Evolutionary conservation across 2,888 invertebrate genomes (phyloP), one percentile per base, ranked within the genome.

Genomic region (Pseudococcus longispinus): DNA sequence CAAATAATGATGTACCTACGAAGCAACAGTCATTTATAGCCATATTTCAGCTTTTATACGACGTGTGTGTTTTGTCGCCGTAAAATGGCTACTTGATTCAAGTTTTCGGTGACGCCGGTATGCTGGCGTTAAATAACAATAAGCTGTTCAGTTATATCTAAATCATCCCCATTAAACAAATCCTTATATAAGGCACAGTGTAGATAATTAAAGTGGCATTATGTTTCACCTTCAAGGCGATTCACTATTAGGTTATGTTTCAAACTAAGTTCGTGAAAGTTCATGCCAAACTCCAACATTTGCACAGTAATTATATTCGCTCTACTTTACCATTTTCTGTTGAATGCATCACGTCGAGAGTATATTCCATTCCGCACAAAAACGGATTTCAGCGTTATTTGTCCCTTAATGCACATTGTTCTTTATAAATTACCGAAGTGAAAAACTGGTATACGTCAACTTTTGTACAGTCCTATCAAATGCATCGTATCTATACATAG

Each of bases 241-340:
- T 70, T 70, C 70, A 70, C 70, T 70, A 70, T 70, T 70, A 26
- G 29, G 70, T 70, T 70, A 29, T 70, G 70, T 70, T 70, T 70
- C 70, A 70, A 70, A 70, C 70, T 70, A 70, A 70, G 29, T 70
- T 70, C 70, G 70, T 32, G 26, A 70, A 70, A 70, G 70, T 70
- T 70, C 70, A 70, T 70, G 29, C 70, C 70, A 70, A 70, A 70
- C 70, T 70, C 70, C 70, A 29, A 29, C 70, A 70, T 70, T 70
- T 70, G 70, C 70, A 70, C 70, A 70, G 70, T 70, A 70, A 70
- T 70, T 70, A 70, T 70, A 70, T 70, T 70, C 70, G 70, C 32
- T 70, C 29, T 70, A 70, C 70, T 70, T 70, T 70, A 32, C 60
- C 60, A 60, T 70, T 70, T 70, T 70, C 70, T 70, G 70, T 70